A percentile compares a stretch with the other conserved stretches of the same genome.
Conservation (phyloP, 2,888 invertebrate genomes). For the Octodonta nipae region DNA sequence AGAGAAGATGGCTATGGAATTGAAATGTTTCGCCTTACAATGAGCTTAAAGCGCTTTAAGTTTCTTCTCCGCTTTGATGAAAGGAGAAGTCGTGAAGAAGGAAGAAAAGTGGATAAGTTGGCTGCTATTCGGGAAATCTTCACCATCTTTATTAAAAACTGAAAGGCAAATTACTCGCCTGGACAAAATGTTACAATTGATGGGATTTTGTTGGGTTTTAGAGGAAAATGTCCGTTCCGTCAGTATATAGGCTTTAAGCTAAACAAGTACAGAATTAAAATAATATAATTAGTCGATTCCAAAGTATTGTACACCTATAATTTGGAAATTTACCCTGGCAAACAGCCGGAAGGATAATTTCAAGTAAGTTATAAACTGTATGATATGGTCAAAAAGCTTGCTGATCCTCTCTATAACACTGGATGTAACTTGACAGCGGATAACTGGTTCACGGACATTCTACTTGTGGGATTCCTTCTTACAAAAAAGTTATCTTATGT, state of each 20-base stretch:
- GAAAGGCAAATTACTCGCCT: neutral
- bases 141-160: neutral
- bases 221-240: neutral
- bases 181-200: neutral
- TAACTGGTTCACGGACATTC: neutral
- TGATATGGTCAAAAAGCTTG: neutral
- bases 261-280: neutral
- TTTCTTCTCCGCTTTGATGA: neutral
- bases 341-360: neutral
- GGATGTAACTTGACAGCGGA: neutral
- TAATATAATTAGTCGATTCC: neutral
- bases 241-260: neutral
- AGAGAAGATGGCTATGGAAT: too few relatives aligned
- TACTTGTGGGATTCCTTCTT: neutral
- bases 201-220: neutral
- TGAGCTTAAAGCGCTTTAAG: too few relatives aligned
- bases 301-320: neutral
- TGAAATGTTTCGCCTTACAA: too few relatives aligned
- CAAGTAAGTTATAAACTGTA: neutral
- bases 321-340: neutral
- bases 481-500: neutral
- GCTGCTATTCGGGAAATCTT: neutral
- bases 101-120: neutral
- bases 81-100: neutral
- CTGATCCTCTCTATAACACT: neutral